Percentiles rank a stretch among this genome's conserved stretches.
Conservation (phyloP, 2,797 vertebrate genomes). For the Anguilla anguilla region DNA sequence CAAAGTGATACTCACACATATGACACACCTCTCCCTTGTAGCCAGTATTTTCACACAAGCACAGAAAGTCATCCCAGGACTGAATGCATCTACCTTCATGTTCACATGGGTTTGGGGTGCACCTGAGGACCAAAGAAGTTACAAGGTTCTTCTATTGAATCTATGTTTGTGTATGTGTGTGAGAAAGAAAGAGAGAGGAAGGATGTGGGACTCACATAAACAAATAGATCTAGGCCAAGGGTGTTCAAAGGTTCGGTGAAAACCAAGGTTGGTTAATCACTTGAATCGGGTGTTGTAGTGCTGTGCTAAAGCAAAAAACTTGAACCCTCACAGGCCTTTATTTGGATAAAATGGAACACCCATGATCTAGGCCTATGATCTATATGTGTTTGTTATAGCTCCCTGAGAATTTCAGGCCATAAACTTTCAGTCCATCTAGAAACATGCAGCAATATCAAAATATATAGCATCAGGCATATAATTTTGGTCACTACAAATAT, state of each 20-base stretch:
- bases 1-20: constrained; percentile 64
- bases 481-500: background rate
- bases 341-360: no score
- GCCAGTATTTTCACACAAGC: constrained; percentile 93
- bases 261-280: no score
- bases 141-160: background rate
- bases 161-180: background rate
- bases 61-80: constrained; percentile 96
- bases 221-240: background rate
- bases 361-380: no score
- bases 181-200: background rate
- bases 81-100: constrained; percentile 93
- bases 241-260: no score
- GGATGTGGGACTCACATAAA: background rate
- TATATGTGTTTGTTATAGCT: background rate
- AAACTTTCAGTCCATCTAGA: background rate
- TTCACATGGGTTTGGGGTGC: constrained; percentile 93
- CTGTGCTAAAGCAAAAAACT: no score
- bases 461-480: background rate
- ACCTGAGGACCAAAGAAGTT: constrained; percentile 69
- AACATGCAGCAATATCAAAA: no score
- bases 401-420: background rate
- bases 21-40: constrained; percentile 98
- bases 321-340: no score
- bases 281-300: no score